Evolutionary conservation across 2,888 invertebrate genomes (phyloP).

Genomic region (Bellardia pandia): DNA sequence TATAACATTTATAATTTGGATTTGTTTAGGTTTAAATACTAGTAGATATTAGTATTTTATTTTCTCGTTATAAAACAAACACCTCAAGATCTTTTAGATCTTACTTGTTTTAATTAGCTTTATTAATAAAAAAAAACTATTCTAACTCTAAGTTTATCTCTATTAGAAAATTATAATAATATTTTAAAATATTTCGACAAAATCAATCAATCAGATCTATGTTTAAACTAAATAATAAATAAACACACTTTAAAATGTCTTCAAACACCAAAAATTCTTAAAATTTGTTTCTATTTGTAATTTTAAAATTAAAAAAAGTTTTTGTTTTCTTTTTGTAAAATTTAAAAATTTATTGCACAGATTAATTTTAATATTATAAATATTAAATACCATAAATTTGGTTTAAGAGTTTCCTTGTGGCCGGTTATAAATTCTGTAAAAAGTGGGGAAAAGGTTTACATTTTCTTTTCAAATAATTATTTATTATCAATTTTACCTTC

Average conservation of each 20-base stretch:
- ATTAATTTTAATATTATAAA: constrained; percentile 53
- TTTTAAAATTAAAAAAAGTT: neutral
- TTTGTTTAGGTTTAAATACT: constrained; percentile 6
- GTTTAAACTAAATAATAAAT: constrained; percentile 16
- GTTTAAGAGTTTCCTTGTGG: constrained; percentile 46
- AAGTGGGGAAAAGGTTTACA: neutral
- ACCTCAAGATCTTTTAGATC: constrained; percentile 8
- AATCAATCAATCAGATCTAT: constrained; percentile 17
- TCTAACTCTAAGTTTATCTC: constrained; percentile 41
- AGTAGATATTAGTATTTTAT: neutral
- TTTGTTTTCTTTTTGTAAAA: constrained; percentile 14
- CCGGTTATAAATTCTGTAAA: constrained; percentile 77
- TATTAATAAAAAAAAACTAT: constrained; percentile 18
- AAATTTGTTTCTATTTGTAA: constrained; percentile 31
- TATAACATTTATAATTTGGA: constrained; percentile 1
- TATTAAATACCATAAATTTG: constrained; percentile 64
- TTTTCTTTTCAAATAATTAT: neutral
- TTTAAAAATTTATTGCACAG: constrained; percentile 74
- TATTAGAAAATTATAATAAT: constrained; percentile 20
- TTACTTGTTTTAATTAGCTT: constrained; percentile 44
- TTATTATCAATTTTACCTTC: constrained; percentile 77
- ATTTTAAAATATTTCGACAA: constrained; percentile 39
- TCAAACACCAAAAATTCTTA: constrained; percentile 38
- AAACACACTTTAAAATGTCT: constrained; percentile 58
- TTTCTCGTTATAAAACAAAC: constrained; percentile 16